Base-by-base conservation (phyloP, 2,113 vertebrate species). In the Dromaius novaehollandiae region DNA sequence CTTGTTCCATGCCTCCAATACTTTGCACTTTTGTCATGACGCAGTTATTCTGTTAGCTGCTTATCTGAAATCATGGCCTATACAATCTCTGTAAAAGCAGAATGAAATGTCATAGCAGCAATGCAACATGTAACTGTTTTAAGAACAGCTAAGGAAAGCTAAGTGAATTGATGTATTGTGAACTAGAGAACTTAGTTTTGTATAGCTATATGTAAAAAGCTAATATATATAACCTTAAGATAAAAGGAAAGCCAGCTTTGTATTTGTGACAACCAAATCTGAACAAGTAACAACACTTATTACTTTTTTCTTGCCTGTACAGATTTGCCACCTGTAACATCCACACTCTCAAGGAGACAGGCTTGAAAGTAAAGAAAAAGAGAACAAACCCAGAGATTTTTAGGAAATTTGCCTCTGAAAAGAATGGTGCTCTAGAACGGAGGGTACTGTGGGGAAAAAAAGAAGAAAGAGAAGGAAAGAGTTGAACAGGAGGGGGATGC, bases 111-210 rank as follows among this genome's bases (percentile, higher is more conserved):
- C 19, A 4, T 51, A 1, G n/a, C 89, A 32, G 65, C 13, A 4
- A 4, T 1, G 58, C 1, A 20, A 4, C 10, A 13, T 7, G 32
- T 36, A 26, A 1, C 3, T 6, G 26, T 9, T 3, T 50, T 9
- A 12, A 40, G 77, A 21, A 4, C 61, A 21, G 40, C 69, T 13
- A 11, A 5, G 38, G 24, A 81, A n/a, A 17, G 46, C 19, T 24
- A 8, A 36, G 48, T 13, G 32, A 7, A n/a, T 26, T 60, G 6
- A 6, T 22, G 8, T 32, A 4, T 3, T 17, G 21, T 73, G 78
- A 53, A 40, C 53, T 17, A 9, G 66, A 6, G 4, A 51, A 12
- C 55, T 7, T 58, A 63, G 12, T 50, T 70, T 56, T 48, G 30
- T 56, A 56, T 30, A 56, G 55, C 26, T 56, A 56, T 56, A 30